Percentiles rank a stretch among this genome's conserved stretches.
Evolutionary conservation across 2,797 vertebrate species (phyloP).

Genomic region (Cryptoprocta ferox): DNA sequence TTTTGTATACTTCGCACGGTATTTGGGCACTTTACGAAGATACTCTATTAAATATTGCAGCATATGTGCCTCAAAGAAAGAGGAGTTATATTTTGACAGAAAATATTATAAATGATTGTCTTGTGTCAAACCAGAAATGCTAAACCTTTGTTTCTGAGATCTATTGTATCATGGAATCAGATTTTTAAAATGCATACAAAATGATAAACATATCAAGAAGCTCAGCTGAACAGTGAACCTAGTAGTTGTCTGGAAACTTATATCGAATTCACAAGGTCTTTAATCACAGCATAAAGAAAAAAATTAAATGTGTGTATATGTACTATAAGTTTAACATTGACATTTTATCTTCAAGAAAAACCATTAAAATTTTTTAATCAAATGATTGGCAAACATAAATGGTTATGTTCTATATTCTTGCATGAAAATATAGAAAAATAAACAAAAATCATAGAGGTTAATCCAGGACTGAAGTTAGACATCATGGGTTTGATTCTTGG

Average conservation of each 20-base stretch:
- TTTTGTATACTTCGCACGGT: not conserved
- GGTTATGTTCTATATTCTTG: not conserved
- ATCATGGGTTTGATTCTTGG: not conserved
- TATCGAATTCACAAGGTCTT: conserved; percentile 84
- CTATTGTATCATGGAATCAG: conserved; percentile 73
- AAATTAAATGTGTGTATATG: conserved; percentile 69
- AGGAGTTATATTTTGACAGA: not conserved
- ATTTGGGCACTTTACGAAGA: not conserved
- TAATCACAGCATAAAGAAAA: conserved; percentile 80
- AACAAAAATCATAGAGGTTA: not conserved
- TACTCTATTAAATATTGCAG: not conserved
- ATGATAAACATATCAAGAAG: conserved; percentile 75
- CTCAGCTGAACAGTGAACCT: conserved; percentile 82
- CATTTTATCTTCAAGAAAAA: conserved; percentile 80
- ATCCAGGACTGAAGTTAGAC: not conserved
- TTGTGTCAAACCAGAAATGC: conserved; percentile 74
- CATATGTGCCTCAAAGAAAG: not conserved
- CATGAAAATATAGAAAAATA: not conserved
- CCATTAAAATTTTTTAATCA: not conserved
- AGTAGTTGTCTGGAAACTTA: conserved; percentile 84
- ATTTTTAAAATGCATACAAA: conserved; percentile 69
- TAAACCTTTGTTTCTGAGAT: conserved; percentile 72
- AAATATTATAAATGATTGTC: conserved; percentile 62
- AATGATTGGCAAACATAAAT: not conserved
- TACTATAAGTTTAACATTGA: conserved; percentile 83